These are phyloP conservation scores for Ptiloglossa arizonensis DNA, from an alignment of 1,140 invertebrate genomes.

Conservation along the genomic window DNA sequence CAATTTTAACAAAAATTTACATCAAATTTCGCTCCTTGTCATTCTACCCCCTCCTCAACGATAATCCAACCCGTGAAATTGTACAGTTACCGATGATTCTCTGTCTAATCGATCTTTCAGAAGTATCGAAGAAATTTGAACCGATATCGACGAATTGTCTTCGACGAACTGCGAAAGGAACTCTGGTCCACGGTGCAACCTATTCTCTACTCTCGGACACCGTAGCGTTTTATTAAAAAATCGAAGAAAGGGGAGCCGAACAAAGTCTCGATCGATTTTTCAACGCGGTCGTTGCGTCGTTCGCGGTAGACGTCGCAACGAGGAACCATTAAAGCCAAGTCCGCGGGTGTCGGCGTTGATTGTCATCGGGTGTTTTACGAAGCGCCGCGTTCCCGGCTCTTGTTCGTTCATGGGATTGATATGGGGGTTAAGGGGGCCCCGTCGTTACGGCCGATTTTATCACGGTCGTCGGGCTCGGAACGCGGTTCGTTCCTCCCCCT, in stretches of 20 bases:
- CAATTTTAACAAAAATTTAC: too few species aligned
- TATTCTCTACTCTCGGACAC: too few species aligned
- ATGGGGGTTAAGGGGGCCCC: constrained; percentile 43
- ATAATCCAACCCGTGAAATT: too few species aligned
- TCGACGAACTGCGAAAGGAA: too few species aligned
- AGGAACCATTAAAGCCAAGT: constrained; percentile 56
- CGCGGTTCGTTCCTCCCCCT: constrained; percentile 60
- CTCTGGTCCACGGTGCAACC: too few species aligned
- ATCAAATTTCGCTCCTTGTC: too few species aligned
- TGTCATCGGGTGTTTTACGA: constrained; percentile 55
- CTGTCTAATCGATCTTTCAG: too few species aligned
- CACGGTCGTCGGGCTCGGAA: constrained; percentile 51
- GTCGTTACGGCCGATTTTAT: constrained; percentile 68
- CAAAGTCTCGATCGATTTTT: constrained; percentile 16
- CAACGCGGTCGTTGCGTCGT: not conserved
- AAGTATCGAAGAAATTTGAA: too few species aligned
- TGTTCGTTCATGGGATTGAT: constrained; percentile 63
- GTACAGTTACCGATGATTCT: too few species aligned
- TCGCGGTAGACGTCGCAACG: constrained; percentile 39
- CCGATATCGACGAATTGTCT: not conserved
- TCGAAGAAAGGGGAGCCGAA: not conserved
- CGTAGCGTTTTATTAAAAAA: constrained; percentile 22
- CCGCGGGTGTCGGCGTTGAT: constrained; percentile 52
- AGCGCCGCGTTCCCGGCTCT: constrained; percentile 54
- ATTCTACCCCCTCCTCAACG: too few species aligned